Conservation (phyloP, 1,140 invertebrate genomes). For the Drosophila punjabiensis region DNA sequence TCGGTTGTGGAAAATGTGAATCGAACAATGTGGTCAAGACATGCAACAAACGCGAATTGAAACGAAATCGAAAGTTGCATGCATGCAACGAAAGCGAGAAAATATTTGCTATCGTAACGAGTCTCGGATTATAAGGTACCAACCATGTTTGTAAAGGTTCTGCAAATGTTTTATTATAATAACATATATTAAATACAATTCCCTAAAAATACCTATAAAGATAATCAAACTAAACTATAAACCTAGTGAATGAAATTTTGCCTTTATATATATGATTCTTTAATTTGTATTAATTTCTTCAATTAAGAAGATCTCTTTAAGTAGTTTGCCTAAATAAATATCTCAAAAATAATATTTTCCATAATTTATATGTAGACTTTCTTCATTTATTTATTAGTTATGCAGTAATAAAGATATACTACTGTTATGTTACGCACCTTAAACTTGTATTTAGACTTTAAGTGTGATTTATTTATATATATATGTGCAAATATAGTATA, state of each 20-base stretch:
- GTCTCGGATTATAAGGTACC: conserved; percentile 27
- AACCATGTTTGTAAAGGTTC: conserved; percentile 21
- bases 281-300: too few species aligned
- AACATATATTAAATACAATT: too few species aligned
- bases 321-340: too few species aligned
- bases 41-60: conserved; percentile 79
- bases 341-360: neutral
- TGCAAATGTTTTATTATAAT: neutral
- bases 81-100: conserved; percentile 60
- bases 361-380: neutral
- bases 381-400: neutral
- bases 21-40: conserved; percentile 79
- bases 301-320: too few species aligned
- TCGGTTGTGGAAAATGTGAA: conserved; percentile 43
- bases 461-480: conserved; percentile 42
- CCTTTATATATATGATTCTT: too few species aligned
- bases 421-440: conserved; percentile 15
- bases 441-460: conserved; percentile 19
- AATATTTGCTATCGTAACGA: conserved; percentile 65
- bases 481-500: conserved; percentile 4
- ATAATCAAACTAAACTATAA: too few species aligned
- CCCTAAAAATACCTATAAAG: too few species aligned
- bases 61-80: conserved; percentile 82
- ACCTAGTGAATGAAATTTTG: too few species aligned
- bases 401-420: neutral